These are phyloP conservation scores for Tetheella fluctuosa DNA, from an alignment of 2,888 invertebrate species.

Conservation along the genomic window DNA sequence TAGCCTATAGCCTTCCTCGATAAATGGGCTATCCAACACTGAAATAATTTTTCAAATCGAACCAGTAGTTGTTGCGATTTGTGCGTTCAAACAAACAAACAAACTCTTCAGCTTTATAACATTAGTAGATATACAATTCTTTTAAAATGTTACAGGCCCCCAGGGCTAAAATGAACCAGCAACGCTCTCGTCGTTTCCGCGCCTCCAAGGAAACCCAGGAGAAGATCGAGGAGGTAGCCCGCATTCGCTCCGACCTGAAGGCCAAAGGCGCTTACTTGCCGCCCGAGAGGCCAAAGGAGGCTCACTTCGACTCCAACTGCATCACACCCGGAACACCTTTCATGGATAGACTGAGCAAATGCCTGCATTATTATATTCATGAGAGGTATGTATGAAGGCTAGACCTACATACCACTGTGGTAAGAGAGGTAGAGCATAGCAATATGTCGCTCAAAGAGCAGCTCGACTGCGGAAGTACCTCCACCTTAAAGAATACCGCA, in stretches of 20 bases:
- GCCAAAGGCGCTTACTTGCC: conserved; percentile 90
- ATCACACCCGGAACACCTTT: conserved; percentile 99
- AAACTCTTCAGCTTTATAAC: too few species aligned
- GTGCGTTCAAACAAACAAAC: too few species aligned
- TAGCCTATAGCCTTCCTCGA: too few species aligned
- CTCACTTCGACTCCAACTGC: conserved; percentile 99
- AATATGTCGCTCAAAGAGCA: too few species aligned
- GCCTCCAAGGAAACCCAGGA: conserved; percentile 97
- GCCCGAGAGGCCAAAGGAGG: conserved; percentile 94
- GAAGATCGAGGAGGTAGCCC: conserved; percentile 93
- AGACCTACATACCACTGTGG: too few species aligned
- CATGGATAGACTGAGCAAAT: conserved; percentile 94
- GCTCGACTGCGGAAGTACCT: too few species aligned
- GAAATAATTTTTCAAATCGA: too few species aligned
- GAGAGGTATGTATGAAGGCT: conserved; percentile 84
- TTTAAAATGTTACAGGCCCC: conserved; percentile 87
- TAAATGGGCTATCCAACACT: too few species aligned
- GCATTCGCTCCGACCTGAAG: conserved; percentile 89
- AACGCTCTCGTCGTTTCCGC: conserved; percentile 97
- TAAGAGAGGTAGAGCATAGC: too few species aligned
- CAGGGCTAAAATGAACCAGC: conserved; percentile 99
- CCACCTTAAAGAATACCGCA: too few species aligned
- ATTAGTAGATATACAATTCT: too few species aligned
- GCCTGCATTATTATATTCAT: conserved; percentile 95
- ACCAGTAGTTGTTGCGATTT: too few species aligned